Evolutionary conservation across 2,888 invertebrate species (phyloP).

Genomic region (Dysmachus trigonus): DNA sequence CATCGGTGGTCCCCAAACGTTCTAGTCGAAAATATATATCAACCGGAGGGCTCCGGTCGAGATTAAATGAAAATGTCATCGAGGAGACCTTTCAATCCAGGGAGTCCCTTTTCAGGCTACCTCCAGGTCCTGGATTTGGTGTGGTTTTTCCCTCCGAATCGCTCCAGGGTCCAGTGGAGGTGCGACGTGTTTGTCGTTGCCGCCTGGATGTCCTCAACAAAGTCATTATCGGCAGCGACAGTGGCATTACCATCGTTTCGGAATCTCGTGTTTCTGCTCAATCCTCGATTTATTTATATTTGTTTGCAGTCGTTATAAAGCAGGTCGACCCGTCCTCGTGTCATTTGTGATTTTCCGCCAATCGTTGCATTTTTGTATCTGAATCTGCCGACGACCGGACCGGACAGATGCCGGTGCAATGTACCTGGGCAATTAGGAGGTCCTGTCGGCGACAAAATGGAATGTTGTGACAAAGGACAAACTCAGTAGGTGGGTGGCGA

Average conservation of each 20-base stretch:
- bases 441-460: slow-evolving; percentile 3
- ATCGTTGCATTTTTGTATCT: slow-evolving; percentile 12
- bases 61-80: slow-evolving; percentile 45
- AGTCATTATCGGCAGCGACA: slow-evolving; percentile 22
- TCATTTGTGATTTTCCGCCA: slow-evolving; percentile 49
- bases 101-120: slow-evolving; percentile 29
- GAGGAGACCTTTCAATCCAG: slow-evolving; percentile 20
- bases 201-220: slow-evolving; percentile 7
- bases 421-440: slow-evolving; percentile 7
- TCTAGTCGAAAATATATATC: slow-evolving; percentile 44
- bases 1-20: slow-evolving; percentile 46
- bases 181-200: slow-evolving; percentile 15
- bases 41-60: slow-evolving; percentile 7
- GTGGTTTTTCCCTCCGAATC: background rate
- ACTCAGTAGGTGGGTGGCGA: slow-evolving; percentile 2
- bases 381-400: no score
- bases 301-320: slow-evolving; percentile 46
- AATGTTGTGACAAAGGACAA: background rate
- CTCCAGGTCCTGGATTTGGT: no score
- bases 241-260: background rate
- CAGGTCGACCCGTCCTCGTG: slow-evolving; percentile 38
- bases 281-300: slow-evolving; percentile 47
- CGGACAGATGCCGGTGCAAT: background rate
- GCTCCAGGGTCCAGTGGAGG: background rate
- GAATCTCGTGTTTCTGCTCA: background rate